Percentiles rank a stretch among this genome's conserved stretches.
Conservation (phyloP, 2,113 vertebrate genomes). For the Eretmochelys imbricata region DNA sequence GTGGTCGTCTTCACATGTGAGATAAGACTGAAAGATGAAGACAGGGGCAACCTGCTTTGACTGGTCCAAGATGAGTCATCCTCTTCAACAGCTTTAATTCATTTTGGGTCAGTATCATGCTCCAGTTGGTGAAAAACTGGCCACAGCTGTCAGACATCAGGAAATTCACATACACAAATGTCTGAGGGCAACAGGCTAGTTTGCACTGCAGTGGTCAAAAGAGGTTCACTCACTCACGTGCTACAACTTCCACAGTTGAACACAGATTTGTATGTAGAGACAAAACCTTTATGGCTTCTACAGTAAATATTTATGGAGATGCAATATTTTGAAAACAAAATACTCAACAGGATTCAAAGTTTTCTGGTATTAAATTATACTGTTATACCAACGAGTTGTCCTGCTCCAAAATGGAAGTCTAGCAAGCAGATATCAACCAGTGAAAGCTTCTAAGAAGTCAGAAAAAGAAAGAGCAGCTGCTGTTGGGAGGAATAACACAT, state of each 20-base stretch:
- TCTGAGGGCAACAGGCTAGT: neutral
- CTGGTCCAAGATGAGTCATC: neutral
- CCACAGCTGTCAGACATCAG: neutral
- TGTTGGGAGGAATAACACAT: neutral
- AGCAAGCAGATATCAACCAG: neutral
- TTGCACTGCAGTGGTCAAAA: neutral
- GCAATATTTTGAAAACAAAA: neutral
- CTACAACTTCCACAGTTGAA: neutral
- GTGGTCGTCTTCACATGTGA: neutral
- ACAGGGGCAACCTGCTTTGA: neutral
- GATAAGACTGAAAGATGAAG: neutral
- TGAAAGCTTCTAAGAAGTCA: neutral
- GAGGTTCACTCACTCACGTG: neutral
- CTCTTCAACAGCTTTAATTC: neutral
- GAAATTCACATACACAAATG: neutral
- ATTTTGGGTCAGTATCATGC: neutral
- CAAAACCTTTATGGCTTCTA: neutral
- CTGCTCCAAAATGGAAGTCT: neutral
- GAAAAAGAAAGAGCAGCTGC: neutral
- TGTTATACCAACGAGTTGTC: neutral
- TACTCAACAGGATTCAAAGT: too few relatives aligned
- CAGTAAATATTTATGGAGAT: neutral
- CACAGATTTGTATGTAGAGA: neutral
- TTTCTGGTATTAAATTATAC: neutral
- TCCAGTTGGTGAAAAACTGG: fast-evolving